A percentile compares a stretch with the other conserved stretches of the same genome.
These are phyloP conservation scores for Monomorium pharaonis DNA, from an alignment of 1,140 invertebrate species.

Conservation along the genomic window DNA sequence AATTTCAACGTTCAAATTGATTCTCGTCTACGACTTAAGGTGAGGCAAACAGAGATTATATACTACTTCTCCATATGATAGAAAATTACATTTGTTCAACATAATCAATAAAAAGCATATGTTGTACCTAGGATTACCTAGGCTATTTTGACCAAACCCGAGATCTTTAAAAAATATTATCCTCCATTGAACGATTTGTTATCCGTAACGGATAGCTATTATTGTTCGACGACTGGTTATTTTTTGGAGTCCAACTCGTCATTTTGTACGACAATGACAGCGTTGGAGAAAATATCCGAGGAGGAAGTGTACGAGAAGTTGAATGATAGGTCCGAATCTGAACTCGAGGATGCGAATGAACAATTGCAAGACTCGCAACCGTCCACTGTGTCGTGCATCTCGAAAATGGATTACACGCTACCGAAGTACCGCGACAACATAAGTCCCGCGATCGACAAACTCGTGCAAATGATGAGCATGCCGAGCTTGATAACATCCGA, in stretches of 20 bases:
- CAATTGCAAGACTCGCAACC: background rate
- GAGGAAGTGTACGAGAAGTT: too few species aligned
- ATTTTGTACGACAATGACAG: background rate
- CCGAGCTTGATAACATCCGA: background rate
- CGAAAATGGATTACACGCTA: background rate
- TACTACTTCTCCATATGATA: background rate
- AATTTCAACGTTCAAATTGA: background rate
- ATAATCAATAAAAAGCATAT: background rate
- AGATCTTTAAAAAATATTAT: background rate
- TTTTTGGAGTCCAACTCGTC: background rate
- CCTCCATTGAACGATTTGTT: background rate
- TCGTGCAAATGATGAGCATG: slow-evolving; percentile 8
- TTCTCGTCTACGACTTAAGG: background rate
- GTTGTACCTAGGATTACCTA: background rate
- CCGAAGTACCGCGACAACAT: background rate
- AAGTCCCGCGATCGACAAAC: slow-evolving; percentile 25
- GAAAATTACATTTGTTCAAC: background rate
- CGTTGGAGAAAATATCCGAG: too few species aligned
- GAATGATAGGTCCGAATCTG: background rate
- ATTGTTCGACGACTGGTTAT: background rate
- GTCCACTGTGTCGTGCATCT: background rate
- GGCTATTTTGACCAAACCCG: background rate
- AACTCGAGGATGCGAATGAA: background rate
- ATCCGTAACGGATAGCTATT: too few species aligned
- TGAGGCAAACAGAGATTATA: background rate